These are phyloP conservation scores for Henricia sp. DNA, from an alignment of 53 echinoderm and acorn worm genomes.

Conservation along the genomic window DNA sequence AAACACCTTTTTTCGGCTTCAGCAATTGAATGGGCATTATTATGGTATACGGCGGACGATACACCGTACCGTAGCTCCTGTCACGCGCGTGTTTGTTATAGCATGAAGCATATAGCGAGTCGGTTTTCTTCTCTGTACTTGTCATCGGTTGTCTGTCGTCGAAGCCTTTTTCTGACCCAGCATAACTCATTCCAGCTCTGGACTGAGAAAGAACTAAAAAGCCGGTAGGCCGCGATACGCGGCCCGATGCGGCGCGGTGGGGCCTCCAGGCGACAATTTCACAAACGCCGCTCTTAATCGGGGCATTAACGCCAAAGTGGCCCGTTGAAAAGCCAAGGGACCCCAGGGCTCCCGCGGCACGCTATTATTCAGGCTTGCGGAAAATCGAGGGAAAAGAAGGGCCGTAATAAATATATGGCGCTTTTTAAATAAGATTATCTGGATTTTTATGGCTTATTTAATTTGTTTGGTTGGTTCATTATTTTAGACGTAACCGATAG, in stretches of 20 bases:
- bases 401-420: not conserved
- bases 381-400: constrained; percentile 10
- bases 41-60: constrained; percentile 21
- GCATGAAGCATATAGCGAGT: not conserved
- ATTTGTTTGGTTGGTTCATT: constrained; percentile 22
- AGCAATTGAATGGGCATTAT: constrained; percentile 6
- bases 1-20: no score
- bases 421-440: constrained; percentile 11
- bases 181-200: constrained; percentile 4
- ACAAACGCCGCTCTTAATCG: constrained; percentile 45
- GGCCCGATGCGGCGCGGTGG: not conserved
- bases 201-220: not conserved
- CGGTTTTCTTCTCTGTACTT: not conserved
- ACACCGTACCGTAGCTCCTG: constrained; percentile 11
- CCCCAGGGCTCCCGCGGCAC: constrained; percentile 26
- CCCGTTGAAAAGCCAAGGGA: constrained; percentile 30
- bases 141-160: constrained; percentile 34
- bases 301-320: constrained; percentile 48
- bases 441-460: constrained; percentile 5
- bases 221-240: not conserved
- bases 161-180: not conserved
- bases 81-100: not conserved
- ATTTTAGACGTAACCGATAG: no score
- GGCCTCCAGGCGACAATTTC: constrained; percentile 21
- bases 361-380: constrained; percentile 18